Evolutionary conservation across 1,140 invertebrate genomes (phyloP), one percentile per base, ranked within the genome.

Genomic region (Arctopsyche grandis): DNA sequence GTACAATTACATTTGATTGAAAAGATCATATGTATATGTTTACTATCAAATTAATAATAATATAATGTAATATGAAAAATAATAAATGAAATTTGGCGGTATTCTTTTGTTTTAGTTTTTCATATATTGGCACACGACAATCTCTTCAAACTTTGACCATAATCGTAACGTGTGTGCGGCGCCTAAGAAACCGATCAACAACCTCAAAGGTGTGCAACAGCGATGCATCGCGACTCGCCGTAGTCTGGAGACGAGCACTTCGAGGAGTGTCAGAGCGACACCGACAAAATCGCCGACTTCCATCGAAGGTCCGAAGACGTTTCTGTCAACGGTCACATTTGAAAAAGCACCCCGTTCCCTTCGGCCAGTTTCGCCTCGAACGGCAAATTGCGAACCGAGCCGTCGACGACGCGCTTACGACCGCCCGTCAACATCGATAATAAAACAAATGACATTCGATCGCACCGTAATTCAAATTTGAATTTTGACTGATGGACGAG

Each of bases 111-210:
- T n/a, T n/a, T n/a, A n/a, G n/a, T 38, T 38, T 38, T 38, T 38
- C 29, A 7, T 38, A 38, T 38, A 38, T 38, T 38, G 29, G 29
- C 29, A 38, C 29, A 38, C 1, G 29, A 7, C 29, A 38, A 38
- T 38, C 29, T 1, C n/a, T n/a, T n/a, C 29, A 38, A 1, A 38
- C 29, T 38, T 38, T 38, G 1, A 7, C 0, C 19, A 9, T 9
- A 60, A 19, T 60, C 56, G 56, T 60, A 60, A 60, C 56, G 56
- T 60, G 16, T 19, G 19, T 16, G 16, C 9, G 56, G 56, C 21
- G 14, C 56, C 3, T 21, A 60, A 60, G 56, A 60, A 60, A 60
- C 56, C 56, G 56, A 60, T 60, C 56, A 60, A 19, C 56, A 60
- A 60, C 56, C 56, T 60, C 56, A 21, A 19, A 10, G 56, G 56